phyloP scores from a whole-genome alignment of 2,113 vertebrate genomes.

The Seriola dumerili region DNA sequence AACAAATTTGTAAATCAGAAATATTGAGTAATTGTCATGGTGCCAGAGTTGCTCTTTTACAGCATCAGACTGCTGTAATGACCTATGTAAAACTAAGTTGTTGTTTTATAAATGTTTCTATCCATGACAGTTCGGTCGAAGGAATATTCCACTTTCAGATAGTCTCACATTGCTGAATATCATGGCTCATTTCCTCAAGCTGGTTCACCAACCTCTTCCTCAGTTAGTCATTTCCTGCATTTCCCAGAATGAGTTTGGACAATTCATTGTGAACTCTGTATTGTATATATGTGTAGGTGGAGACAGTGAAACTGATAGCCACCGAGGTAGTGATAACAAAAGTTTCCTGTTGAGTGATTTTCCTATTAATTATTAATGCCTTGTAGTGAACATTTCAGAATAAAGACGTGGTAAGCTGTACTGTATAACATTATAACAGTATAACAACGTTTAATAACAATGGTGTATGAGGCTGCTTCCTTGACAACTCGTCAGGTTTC shows the following conservation, averaged over 20 bases:
- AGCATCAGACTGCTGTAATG: not conserved
- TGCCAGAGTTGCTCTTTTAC: not conserved
- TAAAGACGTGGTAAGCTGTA: not conserved
- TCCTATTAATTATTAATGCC: not conserved
- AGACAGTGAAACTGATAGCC: not conserved
- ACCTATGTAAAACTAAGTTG: conserved; percentile 1
- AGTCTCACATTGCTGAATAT: not conserved
- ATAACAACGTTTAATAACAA: not conserved
- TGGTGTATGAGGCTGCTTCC: not conserved
- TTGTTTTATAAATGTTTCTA: not conserved
- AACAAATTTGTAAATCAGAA: conserved; percentile 20
- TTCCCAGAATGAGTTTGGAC: not conserved
- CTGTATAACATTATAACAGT: not conserved
- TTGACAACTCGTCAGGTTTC: not conserved
- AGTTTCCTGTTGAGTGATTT: not conserved
- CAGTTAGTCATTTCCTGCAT: not conserved
- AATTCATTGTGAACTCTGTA: not conserved
- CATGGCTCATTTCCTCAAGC: not conserved
- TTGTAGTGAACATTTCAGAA: not conserved
- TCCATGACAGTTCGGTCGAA: not conserved
- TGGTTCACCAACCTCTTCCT: not conserved
- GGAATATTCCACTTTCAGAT: not conserved
- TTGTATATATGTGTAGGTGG: conserved; percentile 7
- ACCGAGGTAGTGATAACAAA: not conserved
- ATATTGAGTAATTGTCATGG: conserved; percentile 1